Percentiles rank a stretch among this genome's conserved stretches.
These are phyloP conservation scores for Leptinotarsa juncta DNA, from an alignment of 2,888 invertebrate species.

Conservation along the genomic window DNA sequence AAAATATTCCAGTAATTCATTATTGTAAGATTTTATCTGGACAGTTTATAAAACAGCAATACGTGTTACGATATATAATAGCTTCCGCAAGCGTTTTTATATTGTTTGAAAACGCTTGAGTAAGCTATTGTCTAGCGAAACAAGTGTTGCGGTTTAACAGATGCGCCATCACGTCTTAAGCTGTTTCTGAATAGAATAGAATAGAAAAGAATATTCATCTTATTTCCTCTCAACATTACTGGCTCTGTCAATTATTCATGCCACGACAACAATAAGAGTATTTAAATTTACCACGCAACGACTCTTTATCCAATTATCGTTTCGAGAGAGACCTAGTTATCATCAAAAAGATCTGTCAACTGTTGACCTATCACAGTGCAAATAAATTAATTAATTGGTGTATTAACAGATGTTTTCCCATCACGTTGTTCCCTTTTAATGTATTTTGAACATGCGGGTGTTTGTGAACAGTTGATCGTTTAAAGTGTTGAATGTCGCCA, in stretches of 20 bases:
- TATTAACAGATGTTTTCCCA: conserved; percentile 37
- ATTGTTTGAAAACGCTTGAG: too few species aligned
- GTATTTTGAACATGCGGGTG: conserved; percentile 36
- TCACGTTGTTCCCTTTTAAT: conserved; percentile 29
- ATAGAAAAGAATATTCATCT: too few species aligned
- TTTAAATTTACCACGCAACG: conserved; percentile 3
- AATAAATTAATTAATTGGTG: conserved; percentile 42
- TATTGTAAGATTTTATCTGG: too few species aligned
- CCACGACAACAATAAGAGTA: background rate
- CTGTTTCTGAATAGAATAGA: too few species aligned
- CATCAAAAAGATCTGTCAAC: conserved; percentile 23
- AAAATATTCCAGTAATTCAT: too few species aligned
- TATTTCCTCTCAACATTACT: background rate
- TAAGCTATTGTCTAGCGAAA: too few species aligned
- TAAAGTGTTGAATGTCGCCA: conserved; percentile 25
- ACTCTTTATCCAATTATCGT: conserved; percentile 14
- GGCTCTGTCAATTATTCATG: background rate
- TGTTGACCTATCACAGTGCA: conserved; percentile 35
- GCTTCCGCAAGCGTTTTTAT: too few species aligned
- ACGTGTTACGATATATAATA: too few species aligned
- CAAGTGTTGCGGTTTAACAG: too few species aligned
- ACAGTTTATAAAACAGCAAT: too few species aligned
- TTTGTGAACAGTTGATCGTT: conserved; percentile 14
- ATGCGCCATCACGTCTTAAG: too few species aligned
- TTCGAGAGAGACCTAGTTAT: background rate